Base-by-base conservation (phyloP, 2,888 invertebrate genomes). In the Drosophila kanekoi region DNA sequence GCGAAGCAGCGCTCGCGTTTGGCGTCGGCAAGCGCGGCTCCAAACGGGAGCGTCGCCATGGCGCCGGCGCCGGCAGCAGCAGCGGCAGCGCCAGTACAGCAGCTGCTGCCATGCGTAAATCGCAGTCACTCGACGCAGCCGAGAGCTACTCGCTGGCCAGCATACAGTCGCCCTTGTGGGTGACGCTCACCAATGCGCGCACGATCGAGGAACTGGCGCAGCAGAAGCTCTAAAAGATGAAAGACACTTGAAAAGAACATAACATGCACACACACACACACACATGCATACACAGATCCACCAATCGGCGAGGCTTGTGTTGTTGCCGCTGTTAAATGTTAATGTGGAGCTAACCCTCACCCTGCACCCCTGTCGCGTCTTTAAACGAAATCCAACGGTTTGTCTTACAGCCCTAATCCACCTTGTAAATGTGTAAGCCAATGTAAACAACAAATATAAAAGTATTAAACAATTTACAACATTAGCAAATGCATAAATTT, bases 161-260 rank as follows among this genome's bases (percentile, higher is more conserved):
- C 62, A 95, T 94, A 92, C 95, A 95, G 87, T 96, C 96, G 72
- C 96, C 96, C 52, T 93, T 97, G 77, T 96, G 96, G 96, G 96
- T 96, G 54, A 95, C 96, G 56, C 94, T 96, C 82, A 96, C 96
- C 59, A 94, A 95, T 89, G 96, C 95, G 87, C 95, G 96, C 89
- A 93, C 94, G 60, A 92, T 93, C 69, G 92, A 90, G 76, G 92
- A 92, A 73, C 81, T 91, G 71, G 89, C 91, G 11, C 85, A 86
- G 47, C 90, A 91, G 51, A 75, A 91, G 51, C 72, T 85, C 40
- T 88, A 78, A 47, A 28, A 8, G 5, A 0, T 16, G 38, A 16
- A 13, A 10, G n/a, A 33, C 11, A 9, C 28, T 8, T 1, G 5
- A 23, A 28, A 49, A 1, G 10, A 8, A 13, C 35, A 35, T 11